These are phyloP conservation scores for Archocentrus centrarchus DNA, from an alignment of 2,113 vertebrate genomes.

Conservation along the genomic window DNA sequence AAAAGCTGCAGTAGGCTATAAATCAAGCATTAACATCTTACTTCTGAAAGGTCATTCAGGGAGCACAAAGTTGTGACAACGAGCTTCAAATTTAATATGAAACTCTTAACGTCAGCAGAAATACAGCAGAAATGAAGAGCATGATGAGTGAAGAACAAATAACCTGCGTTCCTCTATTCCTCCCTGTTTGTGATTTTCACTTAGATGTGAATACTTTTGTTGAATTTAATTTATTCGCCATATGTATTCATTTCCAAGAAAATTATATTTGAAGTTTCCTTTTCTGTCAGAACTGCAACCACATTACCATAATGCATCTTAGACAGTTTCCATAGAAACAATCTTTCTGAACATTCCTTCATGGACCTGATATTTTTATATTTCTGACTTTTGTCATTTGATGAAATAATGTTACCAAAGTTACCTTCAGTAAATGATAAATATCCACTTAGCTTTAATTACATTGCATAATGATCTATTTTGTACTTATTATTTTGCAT, in stretches of 20 bases:
- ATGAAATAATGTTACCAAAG: neutral
- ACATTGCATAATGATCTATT: neutral
- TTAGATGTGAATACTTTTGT: constrained; percentile 36
- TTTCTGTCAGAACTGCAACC: constrained; percentile 26
- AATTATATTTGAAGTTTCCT: constrained; percentile 17
- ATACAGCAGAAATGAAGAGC: neutral
- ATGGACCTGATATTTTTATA: constrained; percentile 3
- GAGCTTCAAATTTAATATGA: constrained; percentile 7
- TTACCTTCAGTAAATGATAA: neutral
- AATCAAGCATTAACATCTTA: neutral
- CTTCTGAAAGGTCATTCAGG: neutral
- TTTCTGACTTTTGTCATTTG: constrained; percentile 4
- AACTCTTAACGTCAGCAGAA: neutral
- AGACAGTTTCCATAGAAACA: constrained; percentile 58
- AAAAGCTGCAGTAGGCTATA: neutral
- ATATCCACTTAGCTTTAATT: constrained; percentile 7
- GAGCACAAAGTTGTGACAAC: neutral
- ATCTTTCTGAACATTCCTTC: constrained; percentile 17
- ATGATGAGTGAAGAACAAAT: constrained; percentile 19
- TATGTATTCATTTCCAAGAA: constrained; percentile 27
- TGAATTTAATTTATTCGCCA: constrained; percentile 37
- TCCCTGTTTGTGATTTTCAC: constrained; percentile 24
- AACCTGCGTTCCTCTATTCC: neutral
- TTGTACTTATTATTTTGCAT: neutral
- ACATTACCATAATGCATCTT: constrained; percentile 45